These are phyloP conservation scores for Euplagia quadripunctaria DNA, from an alignment of 2,888 invertebrate species.

Conservation along the genomic window DNA sequence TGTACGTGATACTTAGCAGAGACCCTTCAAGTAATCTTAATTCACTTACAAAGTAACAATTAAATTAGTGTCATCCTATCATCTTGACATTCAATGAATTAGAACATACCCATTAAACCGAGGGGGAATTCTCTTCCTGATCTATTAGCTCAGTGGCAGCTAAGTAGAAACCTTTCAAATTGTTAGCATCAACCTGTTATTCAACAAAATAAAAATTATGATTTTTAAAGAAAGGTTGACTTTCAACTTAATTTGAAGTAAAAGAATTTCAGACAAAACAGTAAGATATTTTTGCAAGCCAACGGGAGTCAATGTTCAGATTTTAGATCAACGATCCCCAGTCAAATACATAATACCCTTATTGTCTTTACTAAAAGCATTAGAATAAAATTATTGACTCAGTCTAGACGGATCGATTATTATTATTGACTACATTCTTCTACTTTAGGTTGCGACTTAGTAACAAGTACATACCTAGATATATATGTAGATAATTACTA, in stretches of 20 bases:
- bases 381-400: slow-evolving; percentile 38
- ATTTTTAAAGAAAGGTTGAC: slow-evolving; percentile 31
- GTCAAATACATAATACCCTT: slow-evolving; percentile 38
- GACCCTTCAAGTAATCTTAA: slow-evolving; percentile 68
- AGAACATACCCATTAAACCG: slow-evolving; percentile 73
- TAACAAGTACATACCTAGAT: not conserved
- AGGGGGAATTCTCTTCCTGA: slow-evolving; percentile 70
- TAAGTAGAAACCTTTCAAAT: slow-evolving; percentile 15
- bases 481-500: not conserved
- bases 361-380: slow-evolving; percentile 34
- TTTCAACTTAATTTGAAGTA: slow-evolving; percentile 29
- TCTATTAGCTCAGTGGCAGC: slow-evolving; percentile 57
- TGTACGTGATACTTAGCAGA: not conserved
- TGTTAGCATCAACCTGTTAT: slow-evolving; percentile 18
- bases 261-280: slow-evolving; percentile 33
- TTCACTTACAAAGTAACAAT: slow-evolving; percentile 68
- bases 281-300: slow-evolving; percentile 29
- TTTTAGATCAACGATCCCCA: slow-evolving; percentile 43
- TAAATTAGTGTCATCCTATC: slow-evolving; percentile 74
- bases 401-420: slow-evolving; percentile 63
- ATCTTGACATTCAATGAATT: slow-evolving; percentile 78
- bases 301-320: slow-evolving; percentile 41
- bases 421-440: slow-evolving; percentile 13
- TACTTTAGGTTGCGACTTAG: slow-evolving; percentile 9
- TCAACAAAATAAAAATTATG: slow-evolving; percentile 16